phyloP scores from a whole-genome alignment of 2,888 invertebrate genomes.

The Cephus nigrinus region DNA sequence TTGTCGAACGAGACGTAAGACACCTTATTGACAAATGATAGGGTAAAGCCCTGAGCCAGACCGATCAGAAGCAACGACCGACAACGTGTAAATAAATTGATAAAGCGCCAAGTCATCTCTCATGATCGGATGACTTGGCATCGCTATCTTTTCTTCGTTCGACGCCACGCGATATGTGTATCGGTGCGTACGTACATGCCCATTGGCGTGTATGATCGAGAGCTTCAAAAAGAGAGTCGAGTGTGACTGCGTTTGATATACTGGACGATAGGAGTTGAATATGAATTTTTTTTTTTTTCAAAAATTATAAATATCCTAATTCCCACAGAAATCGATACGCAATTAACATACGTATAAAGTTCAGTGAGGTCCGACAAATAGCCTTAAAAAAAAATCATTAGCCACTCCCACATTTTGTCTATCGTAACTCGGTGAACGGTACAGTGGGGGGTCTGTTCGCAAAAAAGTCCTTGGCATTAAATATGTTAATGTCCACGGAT shows the following conservation, averaged over 20 bases:
- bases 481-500: conserved; percentile 47
- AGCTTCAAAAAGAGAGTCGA: not conserved
- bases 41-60: conserved; percentile 16
- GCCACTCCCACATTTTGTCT: conserved; percentile 40
- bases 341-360: not conserved
- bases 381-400: conserved; percentile 14
- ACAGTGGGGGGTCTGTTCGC: conserved; percentile 20
- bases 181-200: not conserved
- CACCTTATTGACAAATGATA: conserved; percentile 37
- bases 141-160: conserved; percentile 22
- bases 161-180: conserved; percentile 17
- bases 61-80: conserved; percentile 28
- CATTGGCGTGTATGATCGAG: not conserved
- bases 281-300: too few species aligned
- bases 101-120: conserved; percentile 42
- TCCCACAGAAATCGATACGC: not conserved
- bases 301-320: not conserved
- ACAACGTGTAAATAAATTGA: conserved; percentile 37
- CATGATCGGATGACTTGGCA: conserved; percentile 35
- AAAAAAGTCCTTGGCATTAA: conserved; percentile 56
- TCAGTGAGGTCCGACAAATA: conserved; percentile 30
- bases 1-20: conserved; percentile 24
- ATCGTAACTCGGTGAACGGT: conserved; percentile 22
- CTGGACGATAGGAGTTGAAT: not conserved
- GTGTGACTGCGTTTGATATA: not conserved